Conservation (phyloP, 2,113 vertebrate genomes). For the Chloropsis hardwickii region DNA sequence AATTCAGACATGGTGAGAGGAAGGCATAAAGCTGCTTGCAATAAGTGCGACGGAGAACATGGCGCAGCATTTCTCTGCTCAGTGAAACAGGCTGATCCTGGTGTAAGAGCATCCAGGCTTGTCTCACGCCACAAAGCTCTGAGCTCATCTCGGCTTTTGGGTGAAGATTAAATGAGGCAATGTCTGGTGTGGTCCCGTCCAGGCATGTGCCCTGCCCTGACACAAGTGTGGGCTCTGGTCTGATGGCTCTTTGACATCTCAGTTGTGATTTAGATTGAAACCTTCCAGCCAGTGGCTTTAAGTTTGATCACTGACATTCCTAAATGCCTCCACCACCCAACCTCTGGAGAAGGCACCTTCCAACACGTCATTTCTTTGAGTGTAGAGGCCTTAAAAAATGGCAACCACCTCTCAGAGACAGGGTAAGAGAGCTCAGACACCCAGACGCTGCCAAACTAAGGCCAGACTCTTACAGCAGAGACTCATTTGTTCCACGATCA, state of each 20-base stretch:
- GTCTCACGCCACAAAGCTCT: neutral
- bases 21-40: neutral
- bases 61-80: neutral
- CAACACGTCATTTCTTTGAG: neutral
- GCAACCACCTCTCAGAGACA: neutral
- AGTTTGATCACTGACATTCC: neutral
- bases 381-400: neutral
- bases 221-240: neutral
- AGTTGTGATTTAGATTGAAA: neutral
- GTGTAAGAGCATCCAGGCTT: neutral
- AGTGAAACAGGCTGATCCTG: neutral
- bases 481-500: neutral
- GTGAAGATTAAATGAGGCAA: neutral
- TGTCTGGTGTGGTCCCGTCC: neutral
- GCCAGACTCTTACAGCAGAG: neutral
- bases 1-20: neutral
- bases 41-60: fast-evolving
- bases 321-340: neutral
- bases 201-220: neutral
- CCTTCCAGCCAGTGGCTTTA: neutral
- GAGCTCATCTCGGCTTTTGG: neutral
- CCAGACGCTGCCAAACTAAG: neutral
- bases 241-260: neutral
- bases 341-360: neutral
- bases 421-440: neutral